Percentiles rank a stretch among this genome's conserved stretches.
These are phyloP conservation scores for Brenthis daphne DNA, from an alignment of 2,888 invertebrate genomes.

Conservation along the genomic window DNA sequence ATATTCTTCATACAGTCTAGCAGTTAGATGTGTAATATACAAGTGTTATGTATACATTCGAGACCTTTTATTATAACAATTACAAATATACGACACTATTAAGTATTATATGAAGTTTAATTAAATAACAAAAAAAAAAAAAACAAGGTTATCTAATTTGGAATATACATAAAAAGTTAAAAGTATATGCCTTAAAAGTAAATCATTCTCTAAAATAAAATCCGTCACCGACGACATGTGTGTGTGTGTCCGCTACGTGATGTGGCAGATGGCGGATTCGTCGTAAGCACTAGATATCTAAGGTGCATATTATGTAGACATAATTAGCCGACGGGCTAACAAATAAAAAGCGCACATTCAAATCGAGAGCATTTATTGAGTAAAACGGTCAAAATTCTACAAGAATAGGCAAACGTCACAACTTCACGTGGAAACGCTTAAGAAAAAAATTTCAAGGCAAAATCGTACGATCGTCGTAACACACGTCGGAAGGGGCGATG, in stretches of 20 bases:
- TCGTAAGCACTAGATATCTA: conserved; percentile 34
- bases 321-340: conserved; percentile 46
- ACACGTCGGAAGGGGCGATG: conserved; percentile 26
- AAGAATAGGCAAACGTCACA: conserved; percentile 81
- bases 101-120: conserved; percentile 35
- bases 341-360: conserved; percentile 59
- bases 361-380: conserved; percentile 79
- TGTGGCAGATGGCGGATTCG: conserved; percentile 23
- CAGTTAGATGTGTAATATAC: conserved; percentile 60
- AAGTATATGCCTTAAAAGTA: conserved; percentile 27
- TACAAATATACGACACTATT: conserved; percentile 64
- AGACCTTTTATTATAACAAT: conserved; percentile 64
- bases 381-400: conserved; percentile 82
- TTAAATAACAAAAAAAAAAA: conserved; percentile 23
- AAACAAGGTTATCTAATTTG: conserved; percentile 30
- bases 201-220: conserved; percentile 29
- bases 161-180: conserved; percentile 31
- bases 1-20: conserved; percentile 52
- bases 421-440: conserved; percentile 77
- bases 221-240: conserved; percentile 29
- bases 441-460: conserved; percentile 76
- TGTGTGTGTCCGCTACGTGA: neutral
- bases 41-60: conserved; percentile 71
- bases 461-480: conserved; percentile 61
- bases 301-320: conserved; percentile 37